Evolutionary conservation across 2,113 vertebrate genomes (phyloP).

Genomic region (Oophaga pumilio): DNA sequence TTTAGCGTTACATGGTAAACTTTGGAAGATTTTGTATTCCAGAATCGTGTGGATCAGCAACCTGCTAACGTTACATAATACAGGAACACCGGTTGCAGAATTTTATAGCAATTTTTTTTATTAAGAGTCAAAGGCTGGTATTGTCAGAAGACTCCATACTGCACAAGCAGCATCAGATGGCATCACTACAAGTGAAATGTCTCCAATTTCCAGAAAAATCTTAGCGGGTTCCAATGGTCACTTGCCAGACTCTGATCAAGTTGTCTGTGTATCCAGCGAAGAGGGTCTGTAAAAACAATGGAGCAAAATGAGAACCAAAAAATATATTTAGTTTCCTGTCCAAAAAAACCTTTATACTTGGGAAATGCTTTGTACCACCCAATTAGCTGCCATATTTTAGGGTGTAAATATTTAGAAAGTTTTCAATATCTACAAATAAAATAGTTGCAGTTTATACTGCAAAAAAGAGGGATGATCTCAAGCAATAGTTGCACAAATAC

Average conservation of each 20-base stretch:
- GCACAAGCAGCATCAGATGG: constrained; percentile 16
- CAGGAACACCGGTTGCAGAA: neutral
- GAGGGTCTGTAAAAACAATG: constrained; percentile 77
- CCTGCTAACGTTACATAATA: neutral
- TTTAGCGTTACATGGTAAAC: neutral
- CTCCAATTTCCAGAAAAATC: neutral
- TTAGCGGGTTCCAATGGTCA: constrained; percentile 93
- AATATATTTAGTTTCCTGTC: no score
- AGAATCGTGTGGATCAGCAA: neutral
- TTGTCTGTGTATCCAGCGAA: constrained; percentile 96
- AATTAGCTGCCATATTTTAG: no score
- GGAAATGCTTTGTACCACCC: no score
- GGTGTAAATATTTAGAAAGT: no score
- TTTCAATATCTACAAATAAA: no score
- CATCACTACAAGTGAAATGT: neutral
- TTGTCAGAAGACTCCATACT: constrained; percentile 25
- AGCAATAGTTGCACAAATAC: no score
- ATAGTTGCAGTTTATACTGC: no score
- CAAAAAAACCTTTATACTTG: no score
- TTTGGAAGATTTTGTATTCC: neutral
- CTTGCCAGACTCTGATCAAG: constrained; percentile 95
- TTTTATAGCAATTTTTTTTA: constrained; percentile 42
- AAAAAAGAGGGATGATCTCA: no score
- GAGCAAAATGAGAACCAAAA: neutral
- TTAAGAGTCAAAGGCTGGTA: constrained; percentile 33